Evolutionary conservation across 23 tunicate genomes (phyloP).

Genomic region (Diplosoma virens): DNA sequence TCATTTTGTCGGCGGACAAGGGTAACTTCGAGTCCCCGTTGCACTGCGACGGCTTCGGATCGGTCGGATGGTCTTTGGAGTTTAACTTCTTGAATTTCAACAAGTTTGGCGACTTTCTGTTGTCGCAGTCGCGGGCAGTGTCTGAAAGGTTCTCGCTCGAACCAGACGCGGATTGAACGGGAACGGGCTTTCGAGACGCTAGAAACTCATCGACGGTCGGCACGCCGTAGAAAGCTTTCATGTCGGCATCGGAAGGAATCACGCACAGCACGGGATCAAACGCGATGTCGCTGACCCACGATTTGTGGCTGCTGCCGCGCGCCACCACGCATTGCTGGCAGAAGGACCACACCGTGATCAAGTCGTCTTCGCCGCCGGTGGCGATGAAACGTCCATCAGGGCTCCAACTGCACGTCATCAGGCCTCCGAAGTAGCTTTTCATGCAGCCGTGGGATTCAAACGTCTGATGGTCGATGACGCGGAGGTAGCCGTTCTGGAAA

Average conservation of each 20-base stretch:
- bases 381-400: constrained; percentile 95
- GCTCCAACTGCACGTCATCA: constrained; percentile 90
- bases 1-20: constrained; percentile 5
- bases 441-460: constrained; percentile 71
- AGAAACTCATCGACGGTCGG: constrained; percentile 35
- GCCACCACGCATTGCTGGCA: constrained; percentile 73
- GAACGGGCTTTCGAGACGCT: not conserved
- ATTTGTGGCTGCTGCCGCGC: constrained; percentile 86
- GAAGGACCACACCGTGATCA: constrained; percentile 88
- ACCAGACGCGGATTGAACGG: not conserved
- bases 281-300: constrained; percentile 92
- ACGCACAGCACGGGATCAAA: constrained; percentile 77
- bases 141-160: not conserved
- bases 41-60: not conserved
- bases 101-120: not conserved
- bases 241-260: constrained; percentile 76
- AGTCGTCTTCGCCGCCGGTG: constrained; percentile 99
- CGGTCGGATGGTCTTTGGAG: not conserved
- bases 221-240: constrained; percentile 54
- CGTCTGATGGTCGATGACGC: constrained; percentile 59
- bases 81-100: not conserved
- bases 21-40: constrained; percentile 19
- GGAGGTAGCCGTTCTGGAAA: constrained; percentile 80
- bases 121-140: not conserved
- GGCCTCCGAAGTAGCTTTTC: constrained; percentile 96